phyloP scores from a whole-genome alignment of 2,888 invertebrate species.

The Lithosia quadra region DNA sequence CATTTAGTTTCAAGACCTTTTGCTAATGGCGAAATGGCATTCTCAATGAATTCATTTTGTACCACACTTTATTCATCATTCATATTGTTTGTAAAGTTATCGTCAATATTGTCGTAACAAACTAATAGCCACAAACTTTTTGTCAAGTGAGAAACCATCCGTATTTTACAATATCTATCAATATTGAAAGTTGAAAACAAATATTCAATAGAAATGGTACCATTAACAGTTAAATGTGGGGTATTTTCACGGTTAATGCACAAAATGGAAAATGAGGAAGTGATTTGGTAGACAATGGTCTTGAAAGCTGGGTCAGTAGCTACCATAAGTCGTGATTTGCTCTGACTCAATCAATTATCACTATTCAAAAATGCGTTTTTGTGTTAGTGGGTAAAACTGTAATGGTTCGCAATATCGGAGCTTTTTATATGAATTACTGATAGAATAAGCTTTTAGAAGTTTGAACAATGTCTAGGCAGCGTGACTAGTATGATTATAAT shows the following conservation, averaged over 20 bases:
- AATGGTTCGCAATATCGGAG: slow-evolving; percentile 40
- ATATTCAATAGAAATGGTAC: slow-evolving; percentile 32
- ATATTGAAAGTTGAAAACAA: slow-evolving; percentile 46
- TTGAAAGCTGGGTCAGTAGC: slow-evolving; percentile 57
- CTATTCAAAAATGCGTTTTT: slow-evolving; percentile 53
- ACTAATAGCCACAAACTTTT: slow-evolving; percentile 1
- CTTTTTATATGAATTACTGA: slow-evolving; percentile 16
- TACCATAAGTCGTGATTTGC: slow-evolving; percentile 54
- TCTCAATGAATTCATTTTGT: neutral
- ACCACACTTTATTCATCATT: too few relatives aligned
- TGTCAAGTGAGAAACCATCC: neutral
- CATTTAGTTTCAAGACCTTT: too few relatives aligned
- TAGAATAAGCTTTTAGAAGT: neutral
- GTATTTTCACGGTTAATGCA: slow-evolving; percentile 49
- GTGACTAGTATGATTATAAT: neutral
- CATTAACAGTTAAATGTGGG: slow-evolving; percentile 34
- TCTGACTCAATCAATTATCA: slow-evolving; percentile 58
- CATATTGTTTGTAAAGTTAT: too few relatives aligned
- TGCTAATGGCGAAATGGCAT: too few relatives aligned
- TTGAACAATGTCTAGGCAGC: neutral
- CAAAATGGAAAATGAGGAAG: slow-evolving; percentile 56
- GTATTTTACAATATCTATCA: slow-evolving; percentile 31
- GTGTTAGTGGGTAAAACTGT: slow-evolving; percentile 57
- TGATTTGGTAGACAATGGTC: slow-evolving; percentile 58
- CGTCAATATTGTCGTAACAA: neutral